phyloP scores from a whole-genome alignment of 1,140 invertebrate genomes.

The Onthophagus taurus region DNA sequence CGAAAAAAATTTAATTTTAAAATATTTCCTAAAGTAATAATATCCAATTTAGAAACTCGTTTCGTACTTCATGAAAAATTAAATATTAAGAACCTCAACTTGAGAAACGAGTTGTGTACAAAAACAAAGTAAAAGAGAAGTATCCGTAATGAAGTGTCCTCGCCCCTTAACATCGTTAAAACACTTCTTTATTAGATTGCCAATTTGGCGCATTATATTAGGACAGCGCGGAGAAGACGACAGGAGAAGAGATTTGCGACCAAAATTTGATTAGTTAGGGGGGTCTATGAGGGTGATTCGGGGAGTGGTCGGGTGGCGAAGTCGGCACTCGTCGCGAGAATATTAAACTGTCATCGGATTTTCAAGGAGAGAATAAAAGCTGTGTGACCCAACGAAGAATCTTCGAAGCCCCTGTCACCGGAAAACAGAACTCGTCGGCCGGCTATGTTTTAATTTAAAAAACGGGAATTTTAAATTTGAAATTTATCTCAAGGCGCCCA shows the following conservation, averaged over 20 bases:
- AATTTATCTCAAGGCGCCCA: no score
- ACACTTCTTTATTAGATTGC: slow-evolving; percentile 28
- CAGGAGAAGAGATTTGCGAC: slow-evolving; percentile 23
- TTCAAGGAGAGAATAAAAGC: slow-evolving; percentile 10
- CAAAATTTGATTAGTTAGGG: slow-evolving; percentile 25
- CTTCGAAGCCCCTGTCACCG: no score
- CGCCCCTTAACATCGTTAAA: slow-evolving; percentile 25
- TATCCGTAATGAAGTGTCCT: slow-evolving; percentile 26
- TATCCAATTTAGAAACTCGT: no score
- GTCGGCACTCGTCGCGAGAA: slow-evolving; percentile 20
- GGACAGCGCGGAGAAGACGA: slow-evolving; percentile 12
- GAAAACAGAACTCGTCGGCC: no score
- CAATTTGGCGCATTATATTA: slow-evolving; percentile 27
- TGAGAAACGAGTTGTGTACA: no score
- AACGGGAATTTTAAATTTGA: slow-evolving; percentile 18
- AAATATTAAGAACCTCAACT: no score
- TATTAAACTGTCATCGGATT: slow-evolving; percentile 27
- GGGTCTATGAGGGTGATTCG: slow-evolving; percentile 22
- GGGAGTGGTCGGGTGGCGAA: slow-evolving; percentile 9
- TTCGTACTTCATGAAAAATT: no score
- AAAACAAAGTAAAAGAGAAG: no score
- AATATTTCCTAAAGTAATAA: no score
- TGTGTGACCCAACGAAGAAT: not conserved
- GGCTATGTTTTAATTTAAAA: slow-evolving; percentile 16
- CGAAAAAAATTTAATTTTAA: no score